Evolutionary conservation across 2,888 invertebrate species (phyloP).

Genomic region (Acanthosepion pharaonis): DNA sequence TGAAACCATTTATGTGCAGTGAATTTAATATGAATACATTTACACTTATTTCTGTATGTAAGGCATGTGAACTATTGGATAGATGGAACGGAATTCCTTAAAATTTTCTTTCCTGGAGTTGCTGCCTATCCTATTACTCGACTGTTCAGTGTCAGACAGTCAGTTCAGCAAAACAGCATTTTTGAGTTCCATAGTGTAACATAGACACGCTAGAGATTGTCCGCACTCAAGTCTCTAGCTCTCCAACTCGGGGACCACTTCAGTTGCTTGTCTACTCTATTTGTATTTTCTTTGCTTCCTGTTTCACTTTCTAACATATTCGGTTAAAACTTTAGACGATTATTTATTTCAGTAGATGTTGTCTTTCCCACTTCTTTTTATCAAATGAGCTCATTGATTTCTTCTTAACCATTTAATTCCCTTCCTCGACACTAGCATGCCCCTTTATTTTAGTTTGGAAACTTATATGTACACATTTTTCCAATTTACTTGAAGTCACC

Average conservation of each 20-base stretch:
- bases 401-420: neutral
- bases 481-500: neutral
- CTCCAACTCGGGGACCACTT: no score
- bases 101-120: neutral
- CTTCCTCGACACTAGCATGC: neutral
- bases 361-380: neutral
- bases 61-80: neutral
- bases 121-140: neutral
- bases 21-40: neutral
- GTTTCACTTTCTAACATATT: neutral
- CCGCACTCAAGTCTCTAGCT: neutral
- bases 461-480: constrained; percentile 16
- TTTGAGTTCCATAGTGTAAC: neutral
- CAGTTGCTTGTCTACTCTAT: neutral
- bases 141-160: neutral
- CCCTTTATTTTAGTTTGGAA: neutral
- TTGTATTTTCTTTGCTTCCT: constrained; percentile 33
- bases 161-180: neutral
- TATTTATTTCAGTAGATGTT: neutral
- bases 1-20: neutral
- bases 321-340: neutral
- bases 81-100: neutral
- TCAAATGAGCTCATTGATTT: neutral
- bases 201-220: neutral
- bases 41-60: neutral